A percentile compares a stretch with the other conserved stretches of the same genome.
phyloP scores from a whole-genome alignment of 2,888 invertebrate genomes.

The Euproctis similis region DNA sequence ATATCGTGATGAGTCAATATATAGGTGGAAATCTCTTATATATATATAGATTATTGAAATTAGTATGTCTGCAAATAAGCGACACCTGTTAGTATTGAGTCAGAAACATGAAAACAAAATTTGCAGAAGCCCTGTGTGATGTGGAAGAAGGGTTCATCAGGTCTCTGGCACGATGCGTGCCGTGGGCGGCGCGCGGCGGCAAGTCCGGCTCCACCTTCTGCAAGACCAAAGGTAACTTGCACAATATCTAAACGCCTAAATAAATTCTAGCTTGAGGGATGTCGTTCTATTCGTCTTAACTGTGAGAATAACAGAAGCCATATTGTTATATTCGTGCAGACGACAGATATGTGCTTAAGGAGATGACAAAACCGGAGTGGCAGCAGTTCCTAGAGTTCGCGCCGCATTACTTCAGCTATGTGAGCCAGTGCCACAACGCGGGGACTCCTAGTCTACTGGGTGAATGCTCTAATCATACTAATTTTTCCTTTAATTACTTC shows the following conservation, averaged over 20 bases:
- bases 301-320: too few species aligned
- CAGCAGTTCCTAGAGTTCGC: constrained; percentile 95
- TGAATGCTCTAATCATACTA: too few species aligned
- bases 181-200: constrained; percentile 96
- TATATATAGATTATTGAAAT: too few species aligned
- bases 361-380: constrained; percentile 94
- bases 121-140: constrained; percentile 55
- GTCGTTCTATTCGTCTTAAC: too few species aligned
- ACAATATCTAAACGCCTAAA: too few species aligned
- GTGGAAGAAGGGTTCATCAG: constrained; percentile 82
- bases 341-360: constrained; percentile 95
- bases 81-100: too few species aligned
- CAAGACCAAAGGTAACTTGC: constrained; percentile 86
- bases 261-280: too few species aligned
- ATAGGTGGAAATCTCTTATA: too few species aligned
- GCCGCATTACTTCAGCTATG: constrained; percentile 94
- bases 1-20: too few species aligned
- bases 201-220: constrained; percentile 98
- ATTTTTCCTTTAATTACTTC: background rate
- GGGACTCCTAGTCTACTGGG: constrained; percentile 88
- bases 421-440: constrained; percentile 83
- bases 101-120: too few species aligned
- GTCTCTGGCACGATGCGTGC: constrained; percentile 88
- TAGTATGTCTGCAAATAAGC: too few species aligned
- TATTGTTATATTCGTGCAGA: too few species aligned